A percentile compares a stretch with the other conserved stretches of the same genome.
Evolutionary conservation across 2,888 invertebrate genomes (phyloP).

Genomic region (Blera fallax): DNA sequence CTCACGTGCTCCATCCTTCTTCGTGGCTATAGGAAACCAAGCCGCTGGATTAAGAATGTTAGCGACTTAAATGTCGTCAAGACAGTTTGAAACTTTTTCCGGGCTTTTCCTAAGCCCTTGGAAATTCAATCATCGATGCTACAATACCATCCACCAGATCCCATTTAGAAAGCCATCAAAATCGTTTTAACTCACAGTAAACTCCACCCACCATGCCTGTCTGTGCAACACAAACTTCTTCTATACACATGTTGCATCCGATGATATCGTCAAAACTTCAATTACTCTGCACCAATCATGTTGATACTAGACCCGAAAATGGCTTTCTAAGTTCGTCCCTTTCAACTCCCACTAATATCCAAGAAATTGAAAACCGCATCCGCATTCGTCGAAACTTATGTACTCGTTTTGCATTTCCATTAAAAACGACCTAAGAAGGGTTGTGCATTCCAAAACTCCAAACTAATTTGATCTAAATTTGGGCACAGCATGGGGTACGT

Average conservation of each 20-base stretch:
- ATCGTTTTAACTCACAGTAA: too few relatives aligned
- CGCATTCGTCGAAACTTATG: neutral
- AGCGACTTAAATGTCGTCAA: too few relatives aligned
- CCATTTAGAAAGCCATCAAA: too few relatives aligned
- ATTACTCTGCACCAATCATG: neutral
- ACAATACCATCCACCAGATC: too few relatives aligned
- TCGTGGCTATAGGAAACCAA: too few relatives aligned
- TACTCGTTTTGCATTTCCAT: neutral
- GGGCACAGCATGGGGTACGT: neutral
- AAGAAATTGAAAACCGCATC: neutral
- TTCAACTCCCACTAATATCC: neutral
- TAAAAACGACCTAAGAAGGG: constrained; percentile 10
- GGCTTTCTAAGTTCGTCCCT: neutral
- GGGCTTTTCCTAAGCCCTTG: too few relatives aligned
- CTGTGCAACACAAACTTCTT: neutral
- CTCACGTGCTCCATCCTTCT: too few relatives aligned
- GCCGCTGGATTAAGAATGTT: too few relatives aligned
- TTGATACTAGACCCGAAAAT: neutral
- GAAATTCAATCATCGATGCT: too few relatives aligned
- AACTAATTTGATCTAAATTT: constrained; percentile 53
- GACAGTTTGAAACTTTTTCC: too few relatives aligned
- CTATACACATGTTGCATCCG: neutral
- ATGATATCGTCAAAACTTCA: neutral
- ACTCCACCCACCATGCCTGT: too few relatives aligned
- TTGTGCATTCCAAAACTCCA: constrained; percentile 38